Conservation (phyloP, 2,888 invertebrate species). For the Drosophila ezoana region DNA sequence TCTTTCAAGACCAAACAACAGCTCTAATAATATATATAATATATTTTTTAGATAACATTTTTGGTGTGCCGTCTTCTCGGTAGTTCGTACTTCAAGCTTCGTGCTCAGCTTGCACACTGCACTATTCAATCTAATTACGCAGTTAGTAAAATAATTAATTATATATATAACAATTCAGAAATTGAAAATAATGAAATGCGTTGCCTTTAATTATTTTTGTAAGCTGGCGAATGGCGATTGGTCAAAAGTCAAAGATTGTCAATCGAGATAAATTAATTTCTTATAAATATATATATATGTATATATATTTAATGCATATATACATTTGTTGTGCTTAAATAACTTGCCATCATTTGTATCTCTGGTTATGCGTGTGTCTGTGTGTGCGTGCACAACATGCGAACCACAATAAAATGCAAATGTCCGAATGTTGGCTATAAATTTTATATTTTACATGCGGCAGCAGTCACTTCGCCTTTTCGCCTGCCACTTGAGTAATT, state of each 20-base stretch:
- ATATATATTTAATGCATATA: too few species aligned
- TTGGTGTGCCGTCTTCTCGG: too few species aligned
- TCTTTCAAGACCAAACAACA: too few species aligned
- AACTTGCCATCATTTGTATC: conserved; percentile 35
- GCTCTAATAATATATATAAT: too few species aligned
- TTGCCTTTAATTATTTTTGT: conserved; percentile 13
- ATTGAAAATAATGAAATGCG: conserved; percentile 1
- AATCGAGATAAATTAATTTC: conserved; percentile 20
- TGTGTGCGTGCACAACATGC: conserved; percentile 34
- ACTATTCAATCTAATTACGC: too few species aligned
- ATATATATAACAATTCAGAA: not conserved
- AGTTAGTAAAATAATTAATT: too few species aligned
- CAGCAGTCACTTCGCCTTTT: conserved; percentile 33
- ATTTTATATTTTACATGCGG: conserved; percentile 39
- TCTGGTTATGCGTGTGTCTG: conserved; percentile 9
- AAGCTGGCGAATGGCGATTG: conserved; percentile 1
- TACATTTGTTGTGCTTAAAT: conserved; percentile 25
- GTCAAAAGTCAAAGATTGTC: conserved; percentile 25
- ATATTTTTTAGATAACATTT: too few species aligned
- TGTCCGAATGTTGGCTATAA: conserved; percentile 54
- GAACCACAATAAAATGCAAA: conserved; percentile 44
- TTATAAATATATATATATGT: not conserved
- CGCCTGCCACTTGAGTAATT: conserved; percentile 77
- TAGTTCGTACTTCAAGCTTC: too few species aligned
- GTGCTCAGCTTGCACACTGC: too few species aligned